Evolutionary conservation across 2,113 vertebrate species (phyloP).

Genomic region (Phycodurus eques): DNA sequence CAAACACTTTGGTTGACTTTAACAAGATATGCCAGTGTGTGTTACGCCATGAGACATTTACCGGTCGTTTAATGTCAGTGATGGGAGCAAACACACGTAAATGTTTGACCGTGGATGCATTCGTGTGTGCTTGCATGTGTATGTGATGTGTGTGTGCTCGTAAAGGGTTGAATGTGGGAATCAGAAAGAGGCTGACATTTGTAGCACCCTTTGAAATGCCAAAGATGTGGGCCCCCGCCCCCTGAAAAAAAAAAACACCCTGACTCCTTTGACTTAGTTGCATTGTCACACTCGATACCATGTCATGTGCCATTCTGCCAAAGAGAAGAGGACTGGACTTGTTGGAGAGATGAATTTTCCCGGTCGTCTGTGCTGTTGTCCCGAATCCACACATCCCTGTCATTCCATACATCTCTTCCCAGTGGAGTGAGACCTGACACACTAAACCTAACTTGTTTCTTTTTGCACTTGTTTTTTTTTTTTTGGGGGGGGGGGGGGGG

Average conservation of each 20-base stretch:
- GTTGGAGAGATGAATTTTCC: conserved; percentile 1
- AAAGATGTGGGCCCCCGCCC: conserved; percentile 46
- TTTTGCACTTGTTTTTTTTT: conserved; percentile 16
- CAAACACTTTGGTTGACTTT: conserved; percentile 22
- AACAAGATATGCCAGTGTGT: neutral
- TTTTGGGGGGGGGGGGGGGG: no score
- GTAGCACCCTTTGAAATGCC: conserved; percentile 64
- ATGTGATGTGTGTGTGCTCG: neutral
- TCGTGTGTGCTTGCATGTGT: no score
- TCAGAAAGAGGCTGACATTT: conserved; percentile 64
- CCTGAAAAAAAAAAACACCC: conserved; percentile 30
- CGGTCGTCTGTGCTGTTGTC: neutral
- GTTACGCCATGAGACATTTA: conserved; percentile 28
- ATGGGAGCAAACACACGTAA: conserved; percentile 16
- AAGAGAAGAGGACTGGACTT: conserved; percentile 36
- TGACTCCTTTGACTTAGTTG: conserved; percentile 49
- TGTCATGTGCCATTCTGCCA: conserved; percentile 46
- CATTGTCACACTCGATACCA: conserved; percentile 56
- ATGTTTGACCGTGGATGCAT: conserved; percentile 2
- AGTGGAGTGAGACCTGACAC: conserved; percentile 35
- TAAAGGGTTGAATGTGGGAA: conserved; percentile 49
- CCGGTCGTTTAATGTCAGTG: conserved; percentile 27
- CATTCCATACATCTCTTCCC: conserved; percentile 5
- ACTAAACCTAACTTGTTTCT: conserved; percentile 34
- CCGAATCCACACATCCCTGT: neutral